phyloP scores from a whole-genome alignment of 2,113 vertebrate species.

The Campylomormyrus tamandua region DNA sequence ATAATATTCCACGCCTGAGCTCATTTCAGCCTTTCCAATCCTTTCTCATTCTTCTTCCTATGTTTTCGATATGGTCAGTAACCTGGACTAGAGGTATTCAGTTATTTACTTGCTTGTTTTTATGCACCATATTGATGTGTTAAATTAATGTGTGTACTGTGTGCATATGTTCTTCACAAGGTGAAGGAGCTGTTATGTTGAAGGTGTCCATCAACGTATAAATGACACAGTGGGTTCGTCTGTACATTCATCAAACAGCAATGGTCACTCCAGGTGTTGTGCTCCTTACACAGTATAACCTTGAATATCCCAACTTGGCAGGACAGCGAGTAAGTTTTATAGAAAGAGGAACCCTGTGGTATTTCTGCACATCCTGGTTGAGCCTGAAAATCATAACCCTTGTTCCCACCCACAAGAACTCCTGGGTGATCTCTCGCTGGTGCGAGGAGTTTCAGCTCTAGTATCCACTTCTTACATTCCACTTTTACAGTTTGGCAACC shows the following conservation, averaged over 20 bases:
- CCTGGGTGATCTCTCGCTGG: neutral
- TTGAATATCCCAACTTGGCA: neutral
- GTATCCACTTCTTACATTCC: neutral
- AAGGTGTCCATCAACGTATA: neutral
- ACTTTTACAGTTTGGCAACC: neutral
- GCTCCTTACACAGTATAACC: neutral
- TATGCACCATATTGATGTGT: neutral
- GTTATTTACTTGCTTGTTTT: neutral
- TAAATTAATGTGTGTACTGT: neutral
- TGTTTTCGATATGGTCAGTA: too few species aligned
- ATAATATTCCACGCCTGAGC: neutral
- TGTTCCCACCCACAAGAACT: neutral
- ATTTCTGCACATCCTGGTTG: neutral
- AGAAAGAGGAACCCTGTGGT: neutral
- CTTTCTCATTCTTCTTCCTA: neutral
- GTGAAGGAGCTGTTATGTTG: neutral
- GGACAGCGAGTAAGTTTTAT: neutral
- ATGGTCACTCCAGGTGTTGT: neutral
- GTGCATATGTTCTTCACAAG: neutral
- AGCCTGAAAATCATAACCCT: neutral
- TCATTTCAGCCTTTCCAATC: neutral
- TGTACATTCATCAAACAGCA: neutral
- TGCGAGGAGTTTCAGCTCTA: neutral
- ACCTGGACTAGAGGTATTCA: neutral
- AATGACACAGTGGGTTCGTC: neutral